Conservation (phyloP, 2,113 vertebrate genomes). For the Menidia beryllina region DNA sequence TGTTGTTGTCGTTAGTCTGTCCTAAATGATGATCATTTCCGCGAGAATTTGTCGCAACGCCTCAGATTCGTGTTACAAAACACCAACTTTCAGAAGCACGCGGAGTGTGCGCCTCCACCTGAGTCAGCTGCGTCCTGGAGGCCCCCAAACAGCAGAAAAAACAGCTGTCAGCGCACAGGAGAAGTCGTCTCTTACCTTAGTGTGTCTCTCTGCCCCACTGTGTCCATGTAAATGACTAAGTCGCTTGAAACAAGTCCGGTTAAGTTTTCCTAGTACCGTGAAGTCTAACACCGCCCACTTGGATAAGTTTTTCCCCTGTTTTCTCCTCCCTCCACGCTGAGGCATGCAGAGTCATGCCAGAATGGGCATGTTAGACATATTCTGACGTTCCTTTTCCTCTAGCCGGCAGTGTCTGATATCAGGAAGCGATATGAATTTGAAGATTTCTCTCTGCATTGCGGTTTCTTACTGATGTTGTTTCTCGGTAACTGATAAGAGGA, state of each 20-base stretch:
- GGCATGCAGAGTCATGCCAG: slow-evolving; percentile 7
- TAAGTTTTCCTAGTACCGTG: slow-evolving; percentile 23
- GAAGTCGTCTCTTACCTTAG: slow-evolving; percentile 30
- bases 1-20: too few relatives aligned
- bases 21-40: neutral
- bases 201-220: neutral
- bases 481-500: too few relatives aligned
- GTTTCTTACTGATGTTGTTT: too few relatives aligned
- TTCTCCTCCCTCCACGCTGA: slow-evolving; percentile 13
- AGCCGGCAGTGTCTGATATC: neutral
- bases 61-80: neutral
- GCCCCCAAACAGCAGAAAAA: neutral
- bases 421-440: neutral
- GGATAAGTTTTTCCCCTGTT: slow-evolving; percentile 15
- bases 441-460: neutral
- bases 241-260: neutral
- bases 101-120: slow-evolving; percentile 7
- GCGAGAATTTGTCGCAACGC: neutral
- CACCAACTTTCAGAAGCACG: neutral
- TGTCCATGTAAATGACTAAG: slow-evolving; percentile 7
- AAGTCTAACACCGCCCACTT: slow-evolving; percentile 58
- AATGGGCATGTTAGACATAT: slow-evolving; percentile 51
- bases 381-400: slow-evolving; percentile 17
- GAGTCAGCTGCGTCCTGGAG: slow-evolving; percentile 5
- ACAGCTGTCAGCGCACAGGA: neutral